These are phyloP conservation scores for Cantharis flavilabris DNA, from an alignment of 2,888 invertebrate species.

Conservation along the genomic window DNA sequence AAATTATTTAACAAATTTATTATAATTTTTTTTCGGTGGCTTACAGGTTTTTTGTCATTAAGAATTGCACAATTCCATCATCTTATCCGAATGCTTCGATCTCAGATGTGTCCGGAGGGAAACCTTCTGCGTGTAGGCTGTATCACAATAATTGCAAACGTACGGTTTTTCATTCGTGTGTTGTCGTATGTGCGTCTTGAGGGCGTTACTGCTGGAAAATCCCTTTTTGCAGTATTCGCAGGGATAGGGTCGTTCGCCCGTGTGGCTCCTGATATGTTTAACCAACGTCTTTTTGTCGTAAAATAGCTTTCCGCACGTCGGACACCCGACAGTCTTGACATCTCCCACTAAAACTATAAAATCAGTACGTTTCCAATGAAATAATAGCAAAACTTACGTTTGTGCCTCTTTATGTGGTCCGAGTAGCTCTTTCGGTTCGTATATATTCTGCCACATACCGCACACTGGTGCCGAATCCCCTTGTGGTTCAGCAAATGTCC, in stretches of 20 bases:
- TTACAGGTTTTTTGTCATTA: not conserved
- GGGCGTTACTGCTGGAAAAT: slow-evolving; percentile 17
- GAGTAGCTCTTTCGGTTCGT: not conserved
- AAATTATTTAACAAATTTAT: not conserved
- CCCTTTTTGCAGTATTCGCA: slow-evolving; percentile 24
- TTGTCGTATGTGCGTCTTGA: slow-evolving; percentile 21
- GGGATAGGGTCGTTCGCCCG: slow-evolving; percentile 20
- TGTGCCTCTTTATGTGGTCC: not conserved
- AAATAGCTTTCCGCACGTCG: slow-evolving; percentile 17
- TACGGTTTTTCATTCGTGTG: slow-evolving; percentile 28
- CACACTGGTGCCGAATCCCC: not conserved
- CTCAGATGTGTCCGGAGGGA: slow-evolving; percentile 18
- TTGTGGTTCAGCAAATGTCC: not conserved
- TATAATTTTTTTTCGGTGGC: not conserved
- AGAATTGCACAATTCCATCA: not conserved
- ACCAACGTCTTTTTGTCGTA: slow-evolving; percentile 5
- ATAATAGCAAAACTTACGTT: not conserved
- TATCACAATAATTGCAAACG: slow-evolving; percentile 16
- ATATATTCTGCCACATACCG: not conserved
- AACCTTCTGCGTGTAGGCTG: slow-evolving; percentile 22
- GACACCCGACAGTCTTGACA: slow-evolving; percentile 12
- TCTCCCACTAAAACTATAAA: not conserved
- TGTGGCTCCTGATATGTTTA: slow-evolving; percentile 24
- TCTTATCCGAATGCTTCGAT: slow-evolving; percentile 13
- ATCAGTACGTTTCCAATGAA: not conserved